phyloP scores from a whole-genome alignment of 1,140 invertebrate genomes.

The Drosophila novamexicana region DNA sequence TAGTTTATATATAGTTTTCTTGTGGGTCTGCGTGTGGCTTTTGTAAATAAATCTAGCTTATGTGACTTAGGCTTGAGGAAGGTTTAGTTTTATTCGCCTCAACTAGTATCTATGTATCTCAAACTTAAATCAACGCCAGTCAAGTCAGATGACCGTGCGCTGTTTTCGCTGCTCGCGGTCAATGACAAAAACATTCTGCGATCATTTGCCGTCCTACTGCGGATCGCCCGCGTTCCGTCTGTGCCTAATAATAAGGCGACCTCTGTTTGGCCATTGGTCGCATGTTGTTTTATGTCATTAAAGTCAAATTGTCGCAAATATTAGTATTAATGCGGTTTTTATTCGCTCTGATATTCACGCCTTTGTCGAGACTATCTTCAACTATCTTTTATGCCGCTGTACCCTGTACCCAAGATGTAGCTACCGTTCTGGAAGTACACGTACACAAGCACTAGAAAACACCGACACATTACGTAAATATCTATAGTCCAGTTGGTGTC shows the following conservation, averaged over 20 bases:
- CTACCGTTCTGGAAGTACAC: no score
- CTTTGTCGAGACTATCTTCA: slow-evolving; percentile 31
- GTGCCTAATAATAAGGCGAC: slow-evolving; percentile 16
- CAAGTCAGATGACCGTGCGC: slow-evolving; percentile 72
- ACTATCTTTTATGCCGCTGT: background rate
- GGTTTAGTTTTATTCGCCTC: slow-evolving; percentile 72
- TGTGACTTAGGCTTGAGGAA: slow-evolving; percentile 74
- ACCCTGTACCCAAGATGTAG: no score
- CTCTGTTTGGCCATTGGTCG: slow-evolving; percentile 34
- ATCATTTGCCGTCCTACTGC: slow-evolving; percentile 14
- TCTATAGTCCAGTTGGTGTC: no score
- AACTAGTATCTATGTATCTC: slow-evolving; percentile 12
- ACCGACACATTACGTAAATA: no score
- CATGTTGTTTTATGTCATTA: slow-evolving; percentile 69
- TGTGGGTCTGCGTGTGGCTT: slow-evolving; percentile 42
- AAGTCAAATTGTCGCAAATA: slow-evolving; percentile 77
- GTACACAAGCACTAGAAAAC: no score
- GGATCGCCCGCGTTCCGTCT: background rate
- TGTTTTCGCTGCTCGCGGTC: slow-evolving; percentile 77
- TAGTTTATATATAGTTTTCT: slow-evolving; percentile 8
- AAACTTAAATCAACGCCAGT: slow-evolving; percentile 39
- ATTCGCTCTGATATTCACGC: slow-evolving; percentile 62
- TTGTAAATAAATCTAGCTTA: slow-evolving; percentile 81
- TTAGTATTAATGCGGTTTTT: slow-evolving; percentile 81
- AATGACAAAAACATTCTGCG: slow-evolving; percentile 75